Conservation (phyloP, 2,888 invertebrate genomes). For the Tenthredo distinguenda region DNA sequence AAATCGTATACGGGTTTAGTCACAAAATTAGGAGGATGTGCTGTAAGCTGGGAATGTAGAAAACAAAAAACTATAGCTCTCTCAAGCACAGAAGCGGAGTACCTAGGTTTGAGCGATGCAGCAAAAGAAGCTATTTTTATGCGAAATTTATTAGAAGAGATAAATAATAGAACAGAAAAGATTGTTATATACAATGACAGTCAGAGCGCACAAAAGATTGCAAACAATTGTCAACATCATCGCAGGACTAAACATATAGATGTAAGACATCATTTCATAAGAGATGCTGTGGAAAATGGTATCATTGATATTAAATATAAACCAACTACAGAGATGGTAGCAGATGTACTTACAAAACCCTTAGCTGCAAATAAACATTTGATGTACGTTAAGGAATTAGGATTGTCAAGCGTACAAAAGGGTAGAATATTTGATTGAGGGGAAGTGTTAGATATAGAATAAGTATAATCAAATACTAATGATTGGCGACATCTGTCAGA, state of each 20-base stretch:
- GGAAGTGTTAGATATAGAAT: background rate
- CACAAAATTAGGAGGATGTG: slow-evolving; percentile 58
- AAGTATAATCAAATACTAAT: no score
- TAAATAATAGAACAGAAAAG: slow-evolving; percentile 52
- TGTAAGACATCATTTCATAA: slow-evolving; percentile 56
- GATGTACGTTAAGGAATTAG: no score
- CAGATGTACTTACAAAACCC: slow-evolving; percentile 64
- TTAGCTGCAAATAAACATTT: slow-evolving; percentile 55
- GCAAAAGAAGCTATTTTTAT: background rate
- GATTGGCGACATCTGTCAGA: no score
- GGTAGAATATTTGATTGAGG: no score
- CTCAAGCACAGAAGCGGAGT: slow-evolving; percentile 64
- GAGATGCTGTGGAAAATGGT: slow-evolving; percentile 49
- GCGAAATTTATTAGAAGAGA: slow-evolving; percentile 57
- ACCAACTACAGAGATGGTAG: slow-evolving; percentile 62
- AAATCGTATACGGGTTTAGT: slow-evolving; percentile 69
- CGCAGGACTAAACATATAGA: slow-evolving; percentile 63
- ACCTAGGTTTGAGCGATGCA: slow-evolving; percentile 54
- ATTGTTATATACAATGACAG: slow-evolving; percentile 63
- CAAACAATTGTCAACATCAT: slow-evolving; percentile 58
- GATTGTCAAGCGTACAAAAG: no score
- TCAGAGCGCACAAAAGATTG: slow-evolving; percentile 63
- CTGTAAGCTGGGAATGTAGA: slow-evolving; percentile 65
- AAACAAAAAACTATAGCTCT: slow-evolving; percentile 64
- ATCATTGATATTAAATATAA: slow-evolving; percentile 60